phyloP scores from a whole-genome alignment of 1,140 invertebrate species.

The Chironomus striatipennis region DNA sequence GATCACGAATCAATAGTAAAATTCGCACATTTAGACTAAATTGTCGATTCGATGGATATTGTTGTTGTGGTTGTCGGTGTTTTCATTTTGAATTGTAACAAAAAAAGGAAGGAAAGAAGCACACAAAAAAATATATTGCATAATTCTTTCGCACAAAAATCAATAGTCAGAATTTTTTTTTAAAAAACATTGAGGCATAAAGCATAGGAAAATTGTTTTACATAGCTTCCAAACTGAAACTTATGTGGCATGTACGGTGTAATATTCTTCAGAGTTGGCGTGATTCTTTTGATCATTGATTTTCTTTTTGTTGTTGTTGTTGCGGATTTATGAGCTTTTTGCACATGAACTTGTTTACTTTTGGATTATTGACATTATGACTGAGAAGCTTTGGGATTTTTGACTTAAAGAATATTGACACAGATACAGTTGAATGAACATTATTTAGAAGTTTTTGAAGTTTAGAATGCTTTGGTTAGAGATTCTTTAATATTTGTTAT shows the following conservation, averaged over 20 bases:
- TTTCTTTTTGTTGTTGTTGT: too few species aligned
- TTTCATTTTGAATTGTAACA: neutral
- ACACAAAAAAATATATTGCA: neutral
- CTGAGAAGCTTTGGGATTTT: too few species aligned
- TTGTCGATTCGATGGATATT: neutral
- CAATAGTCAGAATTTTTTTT: neutral
- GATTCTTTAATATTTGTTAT: too few species aligned
- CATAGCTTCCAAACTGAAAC: neutral
- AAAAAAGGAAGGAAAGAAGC: neutral
- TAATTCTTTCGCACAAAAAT: conserved; percentile 14
- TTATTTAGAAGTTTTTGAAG: too few species aligned
- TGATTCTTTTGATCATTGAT: too few species aligned
- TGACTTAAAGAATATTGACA: too few species aligned
- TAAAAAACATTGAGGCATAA: neutral
- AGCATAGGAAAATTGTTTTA: neutral
- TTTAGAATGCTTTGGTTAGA: too few species aligned
- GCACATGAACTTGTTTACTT: too few species aligned
- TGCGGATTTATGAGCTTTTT: too few species aligned
- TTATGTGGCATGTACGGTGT: conserved; percentile 11
- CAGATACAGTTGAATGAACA: too few species aligned
- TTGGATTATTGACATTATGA: too few species aligned
- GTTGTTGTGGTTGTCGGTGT: neutral
- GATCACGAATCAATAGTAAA: conserved; percentile 71
- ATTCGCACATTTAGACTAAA: conserved; percentile 63
- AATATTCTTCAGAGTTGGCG: too few species aligned